Evolutionary conservation across 2,113 vertebrate species (phyloP).

Genomic region (Nothobranchius kuhntae): DNA sequence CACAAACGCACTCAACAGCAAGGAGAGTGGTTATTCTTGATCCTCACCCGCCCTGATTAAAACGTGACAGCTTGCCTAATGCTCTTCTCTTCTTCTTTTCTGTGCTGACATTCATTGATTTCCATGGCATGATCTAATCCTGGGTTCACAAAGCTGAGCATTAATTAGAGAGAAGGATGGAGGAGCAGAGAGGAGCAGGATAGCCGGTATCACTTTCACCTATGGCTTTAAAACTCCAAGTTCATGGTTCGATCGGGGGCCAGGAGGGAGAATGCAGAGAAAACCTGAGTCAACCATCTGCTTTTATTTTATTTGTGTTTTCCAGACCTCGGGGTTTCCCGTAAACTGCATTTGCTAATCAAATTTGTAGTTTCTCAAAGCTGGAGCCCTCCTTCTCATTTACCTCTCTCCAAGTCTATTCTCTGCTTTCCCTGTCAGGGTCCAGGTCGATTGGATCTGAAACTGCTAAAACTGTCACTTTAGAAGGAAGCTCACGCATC

Average conservation of each 20-base stretch:
- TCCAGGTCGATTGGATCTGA: slow-evolving; percentile 44
- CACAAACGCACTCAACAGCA: slow-evolving; percentile 33
- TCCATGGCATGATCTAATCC: slow-evolving; percentile 71
- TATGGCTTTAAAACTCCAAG: slow-evolving; percentile 41
- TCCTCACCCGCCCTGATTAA: slow-evolving; percentile 56
- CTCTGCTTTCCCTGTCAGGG: slow-evolving; percentile 14
- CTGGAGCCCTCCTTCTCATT: slow-evolving; percentile 23
- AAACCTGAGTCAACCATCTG: slow-evolving; percentile 31
- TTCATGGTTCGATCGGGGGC: slow-evolving; percentile 55
- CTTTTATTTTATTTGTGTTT: slow-evolving; percentile 43
- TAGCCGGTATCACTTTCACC: slow-evolving; percentile 16
- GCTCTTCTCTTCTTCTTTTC: slow-evolving; percentile 29
- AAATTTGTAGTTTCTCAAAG: slow-evolving; percentile 23
- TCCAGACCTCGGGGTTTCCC: slow-evolving; percentile 26
- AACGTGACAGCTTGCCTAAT: slow-evolving; percentile 59
- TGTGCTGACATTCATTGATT: slow-evolving; percentile 67
- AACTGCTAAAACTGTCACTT: slow-evolving; percentile 48
- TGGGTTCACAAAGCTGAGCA: slow-evolving; percentile 61
- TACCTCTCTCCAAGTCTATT: slow-evolving; percentile 15
- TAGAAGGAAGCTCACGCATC: slow-evolving; percentile 41
- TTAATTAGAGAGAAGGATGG: slow-evolving; percentile 69
- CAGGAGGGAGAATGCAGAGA: slow-evolving; percentile 11
- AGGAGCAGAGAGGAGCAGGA: slow-evolving; percentile 35
- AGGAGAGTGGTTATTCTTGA: slow-evolving; percentile 14
- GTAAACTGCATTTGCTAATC: slow-evolving; percentile 48